These are phyloP conservation scores for Drosophila bifasciata DNA, from an alignment of 1,140 invertebrate genomes.

Conservation along the genomic window DNA sequence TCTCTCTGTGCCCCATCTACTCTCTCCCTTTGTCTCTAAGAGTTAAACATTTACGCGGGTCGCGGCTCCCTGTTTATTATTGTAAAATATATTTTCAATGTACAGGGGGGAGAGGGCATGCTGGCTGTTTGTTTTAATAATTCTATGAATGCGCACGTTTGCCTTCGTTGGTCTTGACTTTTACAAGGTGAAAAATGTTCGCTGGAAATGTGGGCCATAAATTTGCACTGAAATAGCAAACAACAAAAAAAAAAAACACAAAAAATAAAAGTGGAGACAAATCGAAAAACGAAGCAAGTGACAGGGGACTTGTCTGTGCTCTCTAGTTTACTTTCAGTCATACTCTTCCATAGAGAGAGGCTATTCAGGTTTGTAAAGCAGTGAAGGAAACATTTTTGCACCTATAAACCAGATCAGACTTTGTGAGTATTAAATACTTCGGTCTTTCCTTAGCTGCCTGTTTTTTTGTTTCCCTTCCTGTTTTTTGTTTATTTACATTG, in stretches of 20 bases:
- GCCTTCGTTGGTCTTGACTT: constrained; percentile 47
- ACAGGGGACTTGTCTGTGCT: constrained; percentile 50
- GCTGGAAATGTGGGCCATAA: constrained; percentile 41
- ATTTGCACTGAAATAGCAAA: constrained; percentile 47
- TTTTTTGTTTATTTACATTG: constrained; percentile 69
- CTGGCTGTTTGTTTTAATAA: constrained; percentile 77
- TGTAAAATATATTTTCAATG: constrained; percentile 70
- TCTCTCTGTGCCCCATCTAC: constrained; percentile 3
- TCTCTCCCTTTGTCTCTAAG: constrained; percentile 22
- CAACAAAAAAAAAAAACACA: constrained; percentile 21
- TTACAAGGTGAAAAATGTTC: constrained; percentile 69
- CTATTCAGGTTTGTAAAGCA: too few relatives aligned
- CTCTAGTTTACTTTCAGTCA: constrained; percentile 24
- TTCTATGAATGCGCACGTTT: constrained; percentile 26
- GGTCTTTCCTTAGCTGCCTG: neutral
- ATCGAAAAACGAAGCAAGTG: constrained; percentile 5
- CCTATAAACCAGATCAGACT: too few relatives aligned
- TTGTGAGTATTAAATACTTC: too few relatives aligned
- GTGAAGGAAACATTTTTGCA: too few relatives aligned
- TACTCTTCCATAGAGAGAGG: constrained; percentile 12
- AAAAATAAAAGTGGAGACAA: constrained; percentile 26
- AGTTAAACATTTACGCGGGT: constrained; percentile 46
- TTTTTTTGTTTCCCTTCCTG: too few relatives aligned
- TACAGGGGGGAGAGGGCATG: constrained; percentile 38
- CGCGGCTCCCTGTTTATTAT: constrained; percentile 58